Evolutionary conservation across 1,140 invertebrate species (phyloP), one percentile per base, ranked within the genome.

Genomic region (Heterodera schachtii): DNA sequence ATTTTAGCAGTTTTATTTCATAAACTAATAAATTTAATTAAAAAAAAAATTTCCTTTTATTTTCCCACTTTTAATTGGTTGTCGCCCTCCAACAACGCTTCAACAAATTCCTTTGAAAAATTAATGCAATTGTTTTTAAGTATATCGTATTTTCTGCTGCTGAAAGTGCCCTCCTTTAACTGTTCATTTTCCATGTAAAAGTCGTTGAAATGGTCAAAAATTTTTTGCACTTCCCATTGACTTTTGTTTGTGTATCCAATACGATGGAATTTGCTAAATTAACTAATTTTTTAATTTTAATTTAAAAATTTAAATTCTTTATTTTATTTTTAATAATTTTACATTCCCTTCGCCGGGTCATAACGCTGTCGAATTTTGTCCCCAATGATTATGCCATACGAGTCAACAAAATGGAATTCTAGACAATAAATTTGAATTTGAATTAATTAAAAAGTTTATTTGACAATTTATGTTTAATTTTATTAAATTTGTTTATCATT

Each of bases 191-290:
- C 13, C 57, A 64, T 19, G 57, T 13, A 64, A 19, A 64, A 13
- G 19, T 64, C 57, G 19, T 64, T 64, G 16, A 64, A 64, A 19
- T 64, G 57, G 4, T 64, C 57, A 19, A 19, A 64, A 64, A 64
- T 64, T n/a, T 64, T 64, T 64, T 64, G 57, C 16, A 64, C 57
- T 64, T 64, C 57, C 57, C 57, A 64, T 64, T 64, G 57, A 19
- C 57, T 64, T 64, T 64, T 64, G 5, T 19, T 64, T 64, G 57
- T 64, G 3, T 19, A 16, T 64, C 57, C 57, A 13, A 64, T 31
- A 1, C 31, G 31, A 31, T 31, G 31, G 31, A 31, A 31, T 31
- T 31, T 31, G 31, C 8, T 19, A 64, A 64, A 19, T 11, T 64
- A 64, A 19, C 3, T 64, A 64, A 64, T 0, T 31, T 31, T n/a